Percentiles rank a stretch among this genome's conserved stretches.
Evolutionary conservation across 2,113 vertebrate species (phyloP).

Genomic region (Tylochromis polylepis): DNA sequence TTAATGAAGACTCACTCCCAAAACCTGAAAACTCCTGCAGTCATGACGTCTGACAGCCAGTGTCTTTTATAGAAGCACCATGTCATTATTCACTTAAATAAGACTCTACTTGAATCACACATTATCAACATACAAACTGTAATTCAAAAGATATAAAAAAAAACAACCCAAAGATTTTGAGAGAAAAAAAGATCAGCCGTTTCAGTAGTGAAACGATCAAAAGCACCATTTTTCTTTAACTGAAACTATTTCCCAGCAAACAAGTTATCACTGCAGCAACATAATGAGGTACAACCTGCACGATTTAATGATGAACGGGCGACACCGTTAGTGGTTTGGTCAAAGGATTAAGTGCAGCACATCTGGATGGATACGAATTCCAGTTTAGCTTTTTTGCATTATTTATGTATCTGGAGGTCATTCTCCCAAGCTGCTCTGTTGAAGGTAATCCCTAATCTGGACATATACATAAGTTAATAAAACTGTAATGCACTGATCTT

Average conservation of each 20-base stretch:
- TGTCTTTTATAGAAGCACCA: constrained; percentile 4
- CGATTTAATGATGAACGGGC: not conserved
- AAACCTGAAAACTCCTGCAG: constrained; percentile 5
- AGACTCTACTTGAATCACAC: constrained; percentile 12
- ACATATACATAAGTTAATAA: not conserved
- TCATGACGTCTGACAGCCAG: not conserved
- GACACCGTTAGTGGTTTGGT: not conserved
- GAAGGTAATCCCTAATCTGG: not conserved
- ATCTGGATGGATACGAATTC: not conserved
- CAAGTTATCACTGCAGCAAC: not conserved
- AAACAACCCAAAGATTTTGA: not conserved
- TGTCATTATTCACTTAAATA: constrained; percentile 10
- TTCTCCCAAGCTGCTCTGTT: not conserved
- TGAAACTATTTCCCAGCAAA: not conserved
- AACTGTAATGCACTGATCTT: not conserved
- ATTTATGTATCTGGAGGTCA: not conserved
- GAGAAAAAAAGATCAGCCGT: not conserved
- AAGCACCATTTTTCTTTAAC: constrained; percentile 35
- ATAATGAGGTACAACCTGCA: not conserved
- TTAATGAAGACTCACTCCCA: not conserved
- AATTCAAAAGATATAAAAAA: not conserved
- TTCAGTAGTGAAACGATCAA: constrained; percentile 15
- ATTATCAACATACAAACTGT: not conserved
- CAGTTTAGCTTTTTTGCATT: not conserved
- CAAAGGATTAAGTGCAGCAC: not conserved